phyloP scores from a whole-genome alignment of 2,797 vertebrate species.

The Passerculus sandwichensis region DNA sequence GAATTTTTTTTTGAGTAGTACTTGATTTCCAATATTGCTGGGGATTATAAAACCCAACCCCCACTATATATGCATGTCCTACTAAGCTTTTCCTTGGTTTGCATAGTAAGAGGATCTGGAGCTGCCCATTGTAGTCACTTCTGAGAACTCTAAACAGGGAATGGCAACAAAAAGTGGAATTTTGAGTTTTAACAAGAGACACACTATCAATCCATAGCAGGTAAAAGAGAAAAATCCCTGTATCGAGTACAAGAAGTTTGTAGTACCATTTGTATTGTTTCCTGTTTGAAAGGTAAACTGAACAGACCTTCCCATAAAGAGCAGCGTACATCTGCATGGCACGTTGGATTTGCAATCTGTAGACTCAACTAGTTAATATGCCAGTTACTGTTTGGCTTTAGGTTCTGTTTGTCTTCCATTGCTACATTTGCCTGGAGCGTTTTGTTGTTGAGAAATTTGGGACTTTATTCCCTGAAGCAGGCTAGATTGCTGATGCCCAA shows the following conservation, averaged over 20 bases:
- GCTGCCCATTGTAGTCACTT: background rate
- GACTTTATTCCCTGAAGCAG: background rate
- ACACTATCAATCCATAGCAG: background rate
- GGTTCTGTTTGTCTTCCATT: background rate
- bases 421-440: background rate
- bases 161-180: background rate
- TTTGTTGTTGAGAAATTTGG: constrained; percentile 13
- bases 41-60: background rate
- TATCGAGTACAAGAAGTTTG: background rate
- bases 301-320: background rate
- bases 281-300: background rate
- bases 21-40: background rate
- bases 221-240: background rate
- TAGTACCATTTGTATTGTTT: background rate
- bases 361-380: background rate
- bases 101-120: background rate
- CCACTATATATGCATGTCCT: background rate
- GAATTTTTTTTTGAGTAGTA: background rate
- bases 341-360: fast-evolving
- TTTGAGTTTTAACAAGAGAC: background rate
- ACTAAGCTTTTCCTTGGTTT: background rate
- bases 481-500: background rate
- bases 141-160: background rate
- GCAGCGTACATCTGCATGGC: background rate
- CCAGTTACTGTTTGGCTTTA: background rate